phyloP scores from a whole-genome alignment of 2,797 vertebrate genomes.

The Leuciscus waleckii region DNA sequence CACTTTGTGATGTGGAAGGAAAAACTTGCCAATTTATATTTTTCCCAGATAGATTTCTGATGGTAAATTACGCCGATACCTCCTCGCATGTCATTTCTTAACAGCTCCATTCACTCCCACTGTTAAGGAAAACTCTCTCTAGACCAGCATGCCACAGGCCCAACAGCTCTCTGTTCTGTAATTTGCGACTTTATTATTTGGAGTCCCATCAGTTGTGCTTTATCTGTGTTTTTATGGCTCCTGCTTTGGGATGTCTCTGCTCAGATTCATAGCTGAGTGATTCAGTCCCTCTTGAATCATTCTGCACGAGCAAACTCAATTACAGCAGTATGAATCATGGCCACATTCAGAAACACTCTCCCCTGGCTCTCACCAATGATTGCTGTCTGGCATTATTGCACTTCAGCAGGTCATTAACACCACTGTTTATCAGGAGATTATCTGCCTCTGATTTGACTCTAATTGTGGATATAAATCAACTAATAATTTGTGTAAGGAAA shows the following conservation, averaged over 20 bases:
- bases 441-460: slow-evolving; percentile 1
- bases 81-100: slow-evolving; percentile 24
- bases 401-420: slow-evolving; percentile 14
- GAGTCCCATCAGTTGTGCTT: slow-evolving; percentile 52
- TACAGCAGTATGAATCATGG: slow-evolving; percentile 43
- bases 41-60: background rate
- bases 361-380: slow-evolving; percentile 23
- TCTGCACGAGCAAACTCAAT: slow-evolving; percentile 33
- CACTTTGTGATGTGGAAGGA: background rate
- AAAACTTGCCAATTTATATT: background rate
- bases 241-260: slow-evolving; percentile 44
- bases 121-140: background rate
- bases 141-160: slow-evolving; percentile 23
- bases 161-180: slow-evolving; percentile 34
- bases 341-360: slow-evolving; percentile 34
- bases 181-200: slow-evolving; percentile 50
- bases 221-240: slow-evolving; percentile 56
- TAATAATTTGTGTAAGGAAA: background rate
- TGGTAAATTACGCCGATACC: background rate
- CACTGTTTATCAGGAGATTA: slow-evolving; percentile 36
- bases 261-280: slow-evolving; percentile 35
- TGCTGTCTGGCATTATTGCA: slow-evolving; percentile 40
- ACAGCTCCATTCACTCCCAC: slow-evolving; percentile 33
- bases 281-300: slow-evolving; percentile 43
- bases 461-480: slow-evolving; percentile 14